phyloP scores from a whole-genome alignment of 2,888 invertebrate species.

The Andrena camellia region DNA sequence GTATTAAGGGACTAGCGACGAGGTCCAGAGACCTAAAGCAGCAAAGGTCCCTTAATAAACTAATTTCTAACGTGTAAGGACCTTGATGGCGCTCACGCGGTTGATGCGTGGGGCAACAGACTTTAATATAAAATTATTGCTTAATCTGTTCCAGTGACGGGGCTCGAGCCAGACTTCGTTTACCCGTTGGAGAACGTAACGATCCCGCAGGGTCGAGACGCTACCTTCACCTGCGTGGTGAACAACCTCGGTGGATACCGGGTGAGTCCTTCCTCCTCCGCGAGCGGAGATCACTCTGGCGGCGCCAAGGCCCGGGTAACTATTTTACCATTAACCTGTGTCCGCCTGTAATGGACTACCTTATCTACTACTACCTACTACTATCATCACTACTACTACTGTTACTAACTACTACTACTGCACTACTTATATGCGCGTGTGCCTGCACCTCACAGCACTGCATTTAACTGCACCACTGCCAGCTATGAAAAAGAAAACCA shows the following conservation, averaged over 20 bases:
- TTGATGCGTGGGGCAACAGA: background rate
- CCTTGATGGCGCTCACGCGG: background rate
- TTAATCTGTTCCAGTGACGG: slow-evolving; percentile 86
- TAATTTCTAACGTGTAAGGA: background rate
- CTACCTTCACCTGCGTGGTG: slow-evolving; percentile 94
- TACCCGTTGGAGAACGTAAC: slow-evolving; percentile 94
- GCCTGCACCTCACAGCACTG: slow-evolving; percentile 82
- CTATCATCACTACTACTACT: slow-evolving; percentile 54
- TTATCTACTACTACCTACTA: slow-evolving; percentile 65
- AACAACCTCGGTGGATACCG: slow-evolving; percentile 92
- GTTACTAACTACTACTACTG: slow-evolving; percentile 63
- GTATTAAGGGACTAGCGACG: background rate
- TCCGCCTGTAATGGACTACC: slow-evolving; percentile 82
- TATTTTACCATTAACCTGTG: slow-evolving; percentile 82
- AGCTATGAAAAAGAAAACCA: slow-evolving; percentile 76
- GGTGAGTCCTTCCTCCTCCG: slow-evolving; percentile 91
- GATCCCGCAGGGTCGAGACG: slow-evolving; percentile 93
- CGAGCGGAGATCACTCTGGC: slow-evolving; percentile 83
- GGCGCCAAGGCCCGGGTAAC: slow-evolving; percentile 84
- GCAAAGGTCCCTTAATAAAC: background rate
- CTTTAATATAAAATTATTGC: slow-evolving; percentile 27
- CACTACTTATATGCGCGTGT: slow-evolving; percentile 76
- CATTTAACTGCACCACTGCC: slow-evolving; percentile 80
- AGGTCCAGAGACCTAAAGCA: background rate
- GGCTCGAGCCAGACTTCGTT: slow-evolving; percentile 93